Evolutionary conservation across 1,140 invertebrate genomes (phyloP).

Genomic region (Drosophila grimshawi): DNA sequence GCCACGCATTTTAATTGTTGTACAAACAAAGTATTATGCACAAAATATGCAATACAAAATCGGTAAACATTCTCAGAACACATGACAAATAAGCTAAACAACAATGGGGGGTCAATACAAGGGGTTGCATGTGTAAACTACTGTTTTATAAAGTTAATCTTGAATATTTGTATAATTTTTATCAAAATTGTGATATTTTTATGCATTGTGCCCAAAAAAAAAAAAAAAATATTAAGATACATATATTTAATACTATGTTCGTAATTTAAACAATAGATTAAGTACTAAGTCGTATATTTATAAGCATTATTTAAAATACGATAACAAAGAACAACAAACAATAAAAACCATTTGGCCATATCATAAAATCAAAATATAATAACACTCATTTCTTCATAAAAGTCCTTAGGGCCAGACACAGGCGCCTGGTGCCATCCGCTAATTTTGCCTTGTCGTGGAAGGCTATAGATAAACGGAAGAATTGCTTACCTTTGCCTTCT

Average conservation of each 20-base stretch:
- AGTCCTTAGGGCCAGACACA: conserved; percentile 53
- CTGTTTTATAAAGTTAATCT: conserved; percentile 46
- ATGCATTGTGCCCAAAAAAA: conserved; percentile 75
- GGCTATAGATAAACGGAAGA: conserved; percentile 85
- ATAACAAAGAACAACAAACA: conserved; percentile 37
- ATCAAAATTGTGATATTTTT: conserved; percentile 80
- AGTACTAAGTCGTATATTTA: conserved; percentile 65
- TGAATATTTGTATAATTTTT: conserved; percentile 65
- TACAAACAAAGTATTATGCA: conserved; percentile 75
- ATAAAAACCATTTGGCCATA: conserved; percentile 61
- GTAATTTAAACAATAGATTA: conserved; percentile 64
- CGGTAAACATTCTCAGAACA: conserved; percentile 48
- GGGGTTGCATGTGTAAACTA: conserved; percentile 41
- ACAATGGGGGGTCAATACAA: not conserved
- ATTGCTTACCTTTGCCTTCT: conserved; percentile 80
- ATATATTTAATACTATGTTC: conserved; percentile 52
- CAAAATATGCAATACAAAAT: conserved; percentile 50
- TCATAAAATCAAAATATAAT: conserved; percentile 20
- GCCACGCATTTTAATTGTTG: conserved; percentile 62
- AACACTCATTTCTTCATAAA: conserved; percentile 37
- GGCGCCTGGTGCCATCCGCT: conserved; percentile 52
- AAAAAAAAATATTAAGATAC: conserved; percentile 60
- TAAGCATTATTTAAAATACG: conserved; percentile 65
- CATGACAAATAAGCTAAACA: conserved; percentile 46
- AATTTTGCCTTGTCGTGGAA: conserved; percentile 82